These are phyloP conservation scores for Pipistrellus pipistrellus DNA, from an alignment of 2,797 vertebrate species.

Conservation along the genomic window DNA sequence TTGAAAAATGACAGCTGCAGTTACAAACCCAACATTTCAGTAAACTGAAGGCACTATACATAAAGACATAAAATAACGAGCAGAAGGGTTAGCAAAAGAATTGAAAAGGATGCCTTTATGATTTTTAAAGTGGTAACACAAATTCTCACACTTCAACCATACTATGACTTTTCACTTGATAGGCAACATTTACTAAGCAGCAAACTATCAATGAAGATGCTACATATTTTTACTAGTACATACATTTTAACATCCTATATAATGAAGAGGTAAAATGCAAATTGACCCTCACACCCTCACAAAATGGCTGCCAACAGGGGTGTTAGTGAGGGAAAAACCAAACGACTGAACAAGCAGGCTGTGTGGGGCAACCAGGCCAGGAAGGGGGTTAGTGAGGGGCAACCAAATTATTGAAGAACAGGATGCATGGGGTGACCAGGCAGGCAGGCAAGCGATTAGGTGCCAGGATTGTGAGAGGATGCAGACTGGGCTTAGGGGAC, in stretches of 20 bases:
- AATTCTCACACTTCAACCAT: not conserved
- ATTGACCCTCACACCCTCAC: too few relatives aligned
- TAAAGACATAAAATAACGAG: not conserved
- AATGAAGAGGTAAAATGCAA: too few relatives aligned
- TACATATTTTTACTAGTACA: not conserved
- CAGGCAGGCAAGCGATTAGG: too few relatives aligned
- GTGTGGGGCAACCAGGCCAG: too few relatives aligned
- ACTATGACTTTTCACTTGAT: constrained; percentile 2
- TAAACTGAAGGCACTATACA: constrained; percentile 5
- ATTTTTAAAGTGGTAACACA: constrained; percentile 18
- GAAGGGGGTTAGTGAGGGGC: too few relatives aligned
- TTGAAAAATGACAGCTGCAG: not conserved
- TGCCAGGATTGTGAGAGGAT: too few relatives aligned
- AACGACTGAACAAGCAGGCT: too few relatives aligned
- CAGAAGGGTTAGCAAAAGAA: not conserved
- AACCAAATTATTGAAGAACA: too few relatives aligned
- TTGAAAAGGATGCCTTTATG: not conserved
- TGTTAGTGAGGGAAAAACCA: too few relatives aligned
- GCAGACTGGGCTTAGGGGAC: too few relatives aligned
- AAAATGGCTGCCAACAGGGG: too few relatives aligned
- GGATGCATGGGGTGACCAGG: too few relatives aligned
- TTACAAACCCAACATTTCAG: not conserved
- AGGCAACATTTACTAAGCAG: constrained; percentile 16
- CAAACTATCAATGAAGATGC: not conserved
- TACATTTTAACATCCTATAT: not conserved